Evolutionary conservation across 2,888 invertebrate species (phyloP), one percentile per base, ranked within the genome.

Genomic region (Campoletis raptor): DNA sequence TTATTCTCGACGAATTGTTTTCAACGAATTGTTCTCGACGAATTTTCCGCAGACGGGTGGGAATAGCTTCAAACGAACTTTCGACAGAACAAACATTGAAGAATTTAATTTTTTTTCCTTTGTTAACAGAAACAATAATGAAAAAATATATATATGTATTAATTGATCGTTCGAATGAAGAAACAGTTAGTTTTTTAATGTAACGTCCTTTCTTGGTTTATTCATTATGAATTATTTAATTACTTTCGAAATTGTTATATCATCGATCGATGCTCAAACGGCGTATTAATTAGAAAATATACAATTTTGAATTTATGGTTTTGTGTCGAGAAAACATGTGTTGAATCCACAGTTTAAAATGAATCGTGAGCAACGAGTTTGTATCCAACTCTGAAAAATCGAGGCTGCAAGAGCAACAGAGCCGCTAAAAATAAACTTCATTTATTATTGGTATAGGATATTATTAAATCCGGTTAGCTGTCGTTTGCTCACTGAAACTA

Each of bases 391-490:
- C 74, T 83, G 30, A 70, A 69, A 76, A 70, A 52, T 42, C 57
- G 72, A 48, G 21, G 64, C 67, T 48, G 64, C 45, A 40, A 57
- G 52, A 40, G 66, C 77, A 70, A 48, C 74, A 69, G 81, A 77
- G 70, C 85, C 87, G 90, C 90, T 92, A 91, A 92, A 91, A 91
- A 91, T 89, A 91, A 92, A 92, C 90, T 87, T 90, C 91, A 93
- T 93, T 93, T 92, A 93, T 92, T 92, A 92, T 92, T 89, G 91
- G 90, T 89, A 90, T 87, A 90, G 90, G 90, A 91, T 92, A 92
- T 92, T 93, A 93, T 92, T 91, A 92, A 93, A 93, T 92, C 90
- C 90, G 90, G 92, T 92, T 91, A 92, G 91, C 89, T 82, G 69
- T 90, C 90, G 90, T 91, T 91, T 89, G 89, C 89, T 82, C 85